Evolutionary conservation across 2,113 vertebrate genomes (phyloP).

Genomic region (Mola mola): DNA sequence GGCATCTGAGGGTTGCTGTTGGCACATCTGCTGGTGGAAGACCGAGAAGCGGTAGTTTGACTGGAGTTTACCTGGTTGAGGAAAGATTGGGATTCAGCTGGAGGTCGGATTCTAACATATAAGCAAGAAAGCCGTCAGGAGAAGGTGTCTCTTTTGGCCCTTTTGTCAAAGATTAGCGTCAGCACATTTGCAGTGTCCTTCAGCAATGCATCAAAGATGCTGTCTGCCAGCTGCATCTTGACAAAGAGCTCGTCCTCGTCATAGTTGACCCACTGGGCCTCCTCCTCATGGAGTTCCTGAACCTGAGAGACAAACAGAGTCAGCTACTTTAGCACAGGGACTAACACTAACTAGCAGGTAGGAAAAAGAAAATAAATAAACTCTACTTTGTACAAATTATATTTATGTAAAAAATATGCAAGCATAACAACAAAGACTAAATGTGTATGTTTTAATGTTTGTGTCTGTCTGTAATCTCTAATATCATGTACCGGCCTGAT

Average conservation of each 20-base stretch:
- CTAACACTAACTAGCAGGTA: not conserved
- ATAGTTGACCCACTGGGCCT: constrained; percentile 97
- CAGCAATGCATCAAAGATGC: constrained; percentile 94
- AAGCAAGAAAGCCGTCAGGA: constrained; percentile 52
- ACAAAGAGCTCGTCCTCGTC: constrained; percentile 96
- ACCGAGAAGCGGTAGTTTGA: constrained; percentile 50
- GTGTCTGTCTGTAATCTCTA: too few species aligned
- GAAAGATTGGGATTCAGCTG: constrained; percentile 27
- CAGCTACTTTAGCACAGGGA: not conserved
- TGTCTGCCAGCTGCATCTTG: constrained; percentile 97
- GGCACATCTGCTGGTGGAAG: constrained; percentile 78
- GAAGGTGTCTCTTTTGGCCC: constrained; percentile 65
- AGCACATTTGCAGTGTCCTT: constrained; percentile 92
- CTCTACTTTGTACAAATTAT: too few species aligned
- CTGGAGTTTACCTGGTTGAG: constrained; percentile 30
- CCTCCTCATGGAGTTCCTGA: constrained; percentile 96
- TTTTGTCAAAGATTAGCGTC: constrained; percentile 88
- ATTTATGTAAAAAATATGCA: too few species aligned
- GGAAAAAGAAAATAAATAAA: not conserved
- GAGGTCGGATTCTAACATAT: constrained; percentile 20
- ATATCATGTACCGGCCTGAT: too few species aligned
- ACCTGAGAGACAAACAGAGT: constrained; percentile 80
- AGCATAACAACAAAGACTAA: too few species aligned
- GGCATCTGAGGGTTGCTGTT: constrained; percentile 75
- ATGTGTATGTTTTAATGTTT: too few species aligned